phyloP scores from a whole-genome alignment of 2,113 vertebrate species.

The Montifringilla adamsi region DNA sequence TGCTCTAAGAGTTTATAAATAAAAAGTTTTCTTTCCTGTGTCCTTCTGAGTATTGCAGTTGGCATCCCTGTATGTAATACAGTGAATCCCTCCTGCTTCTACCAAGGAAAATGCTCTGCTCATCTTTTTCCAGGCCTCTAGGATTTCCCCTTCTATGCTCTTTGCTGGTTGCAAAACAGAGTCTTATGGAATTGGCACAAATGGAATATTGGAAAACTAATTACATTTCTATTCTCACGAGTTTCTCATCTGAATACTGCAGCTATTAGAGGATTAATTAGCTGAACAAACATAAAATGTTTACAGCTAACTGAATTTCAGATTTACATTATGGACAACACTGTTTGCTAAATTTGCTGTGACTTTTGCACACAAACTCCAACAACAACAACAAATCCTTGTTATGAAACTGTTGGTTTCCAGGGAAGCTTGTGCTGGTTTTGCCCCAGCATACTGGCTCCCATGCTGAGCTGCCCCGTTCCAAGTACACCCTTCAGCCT shows the following conservation, averaged over 20 bases:
- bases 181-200: neutral
- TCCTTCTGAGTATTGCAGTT: neutral
- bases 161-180: neutral
- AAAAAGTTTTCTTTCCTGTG: neutral
- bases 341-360: neutral
- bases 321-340: neutral
- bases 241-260: neutral
- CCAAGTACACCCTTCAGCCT: neutral
- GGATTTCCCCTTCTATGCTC: neutral
- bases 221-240: neutral
- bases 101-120: neutral
- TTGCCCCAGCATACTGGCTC: neutral
- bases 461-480: neutral
- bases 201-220: neutral
- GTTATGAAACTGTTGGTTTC: neutral
- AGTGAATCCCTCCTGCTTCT: neutral
- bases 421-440: neutral
- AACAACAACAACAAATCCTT: neutral
- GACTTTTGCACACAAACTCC: neutral
- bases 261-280: slow-evolving; percentile 37
- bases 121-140: neutral
- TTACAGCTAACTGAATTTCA: slow-evolving; percentile 8
- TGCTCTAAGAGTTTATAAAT: neutral
- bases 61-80: neutral
- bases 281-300: neutral